phyloP scores from a whole-genome alignment of 2,797 vertebrate species.

The Pelodytes ibericus region DNA sequence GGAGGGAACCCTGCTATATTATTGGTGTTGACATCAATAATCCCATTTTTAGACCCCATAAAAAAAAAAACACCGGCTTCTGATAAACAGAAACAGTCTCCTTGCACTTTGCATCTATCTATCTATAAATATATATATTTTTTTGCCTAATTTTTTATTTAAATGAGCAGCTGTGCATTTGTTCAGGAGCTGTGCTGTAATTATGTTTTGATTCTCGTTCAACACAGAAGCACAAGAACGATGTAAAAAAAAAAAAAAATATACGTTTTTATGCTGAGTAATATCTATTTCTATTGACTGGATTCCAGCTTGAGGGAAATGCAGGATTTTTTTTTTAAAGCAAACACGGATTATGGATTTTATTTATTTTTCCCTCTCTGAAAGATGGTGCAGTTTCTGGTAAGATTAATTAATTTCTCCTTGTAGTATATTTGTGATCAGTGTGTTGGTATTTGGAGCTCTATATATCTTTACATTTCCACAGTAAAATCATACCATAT shows the following conservation, averaged over 20 bases:
- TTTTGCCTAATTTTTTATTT: conserved; percentile 60
- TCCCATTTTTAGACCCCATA: conserved; percentile 43
- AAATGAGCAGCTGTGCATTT: conserved; percentile 60
- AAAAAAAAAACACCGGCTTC: conserved; percentile 53
- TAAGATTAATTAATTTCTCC: too few relatives aligned
- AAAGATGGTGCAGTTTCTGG: too few relatives aligned
- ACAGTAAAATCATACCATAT: too few relatives aligned
- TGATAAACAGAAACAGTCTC: conserved; percentile 40
- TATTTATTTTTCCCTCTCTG: neutral
- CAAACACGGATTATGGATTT: conserved; percentile 17
- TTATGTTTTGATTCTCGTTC: conserved; percentile 59
- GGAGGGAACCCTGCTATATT: conserved; percentile 28
- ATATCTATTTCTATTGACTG: conserved; percentile 57
- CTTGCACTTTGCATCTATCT: conserved; percentile 57
- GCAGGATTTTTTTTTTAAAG: neutral
- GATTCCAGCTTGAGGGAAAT: conserved; percentile 33
- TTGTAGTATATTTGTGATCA: too few relatives aligned
- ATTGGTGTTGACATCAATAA: conserved; percentile 56
- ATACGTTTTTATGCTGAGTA: conserved; percentile 51
- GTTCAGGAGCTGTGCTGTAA: conserved; percentile 64
- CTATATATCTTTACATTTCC: too few relatives aligned
- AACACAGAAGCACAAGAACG: too few relatives aligned
- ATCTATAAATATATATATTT: too few relatives aligned
- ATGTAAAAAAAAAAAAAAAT: conserved; percentile 52
- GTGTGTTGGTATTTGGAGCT: too few relatives aligned